These are phyloP conservation scores for Rutpela maculata DNA, from an alignment of 2,888 invertebrate species.

Conservation along the genomic window DNA sequence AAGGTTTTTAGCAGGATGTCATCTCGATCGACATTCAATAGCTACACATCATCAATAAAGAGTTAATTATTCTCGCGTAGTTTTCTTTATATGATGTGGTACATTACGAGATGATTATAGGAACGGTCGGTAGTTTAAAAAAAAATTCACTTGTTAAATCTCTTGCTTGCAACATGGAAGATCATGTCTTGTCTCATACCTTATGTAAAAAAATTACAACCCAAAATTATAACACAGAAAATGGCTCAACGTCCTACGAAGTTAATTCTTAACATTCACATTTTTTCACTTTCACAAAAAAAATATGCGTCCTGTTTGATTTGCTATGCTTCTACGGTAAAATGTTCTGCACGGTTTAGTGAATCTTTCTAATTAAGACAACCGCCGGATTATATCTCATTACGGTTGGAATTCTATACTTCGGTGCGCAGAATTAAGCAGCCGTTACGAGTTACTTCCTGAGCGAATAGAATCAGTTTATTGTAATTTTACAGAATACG, in stretches of 20 bases:
- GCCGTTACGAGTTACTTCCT: conserved; percentile 24
- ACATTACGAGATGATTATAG: no score
- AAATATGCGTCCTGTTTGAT: background rate
- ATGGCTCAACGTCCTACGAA: background rate
- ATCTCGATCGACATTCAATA: no score
- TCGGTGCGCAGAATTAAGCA: conserved; percentile 22
- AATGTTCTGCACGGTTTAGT: conserved; percentile 30
- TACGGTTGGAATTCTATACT: conserved; percentile 15
- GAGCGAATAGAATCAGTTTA: background rate
- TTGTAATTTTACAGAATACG: background rate
- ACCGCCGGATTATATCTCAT: conserved; percentile 33
- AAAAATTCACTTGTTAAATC: no score
- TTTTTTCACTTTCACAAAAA: background rate
- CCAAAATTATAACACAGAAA: no score
- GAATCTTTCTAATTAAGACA: conserved; percentile 27
- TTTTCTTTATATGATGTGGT: no score
- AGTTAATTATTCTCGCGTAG: no score
- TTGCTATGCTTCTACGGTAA: background rate
- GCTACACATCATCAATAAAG: no score
- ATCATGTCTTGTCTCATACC: no score
- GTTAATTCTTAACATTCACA: background rate
- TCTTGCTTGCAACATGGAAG: no score
- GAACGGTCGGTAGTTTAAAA: no score
- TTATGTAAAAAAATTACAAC: no score
- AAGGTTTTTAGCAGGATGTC: no score